Conservation (phyloP, 2,888 invertebrate genomes). For the Hirtodrosophila confusa region DNA sequence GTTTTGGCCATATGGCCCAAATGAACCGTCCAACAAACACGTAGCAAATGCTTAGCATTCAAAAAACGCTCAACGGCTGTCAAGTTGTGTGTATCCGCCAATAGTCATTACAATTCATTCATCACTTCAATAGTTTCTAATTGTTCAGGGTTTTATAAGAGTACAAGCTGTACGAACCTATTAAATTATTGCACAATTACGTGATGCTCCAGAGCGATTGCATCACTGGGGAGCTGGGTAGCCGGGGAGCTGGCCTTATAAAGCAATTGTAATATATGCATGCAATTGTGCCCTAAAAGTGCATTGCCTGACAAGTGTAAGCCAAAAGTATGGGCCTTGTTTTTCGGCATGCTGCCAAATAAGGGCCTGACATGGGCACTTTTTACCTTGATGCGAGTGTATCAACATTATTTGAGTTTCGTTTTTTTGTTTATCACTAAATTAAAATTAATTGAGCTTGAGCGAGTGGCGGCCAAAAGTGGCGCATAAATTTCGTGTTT, state of each 20-base stretch:
- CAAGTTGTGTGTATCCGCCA: conserved; percentile 22
- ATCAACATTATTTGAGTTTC: conserved; percentile 6
- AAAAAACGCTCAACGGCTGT: conserved; percentile 12
- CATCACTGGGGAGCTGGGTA: conserved; percentile 20
- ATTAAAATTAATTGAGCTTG: conserved; percentile 74
- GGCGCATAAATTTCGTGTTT: conserved; percentile 65
- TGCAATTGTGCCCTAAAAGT: conserved; percentile 62
- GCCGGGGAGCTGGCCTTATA: conserved; percentile 11
- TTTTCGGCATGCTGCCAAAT: conserved; percentile 44
- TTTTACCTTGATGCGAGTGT: conserved; percentile 55
- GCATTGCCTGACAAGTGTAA: conserved; percentile 55
- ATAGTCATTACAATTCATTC: conserved; percentile 47
- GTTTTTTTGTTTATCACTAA: conserved; percentile 47
- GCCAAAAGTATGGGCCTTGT: conserved; percentile 13
- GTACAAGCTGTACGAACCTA: conserved; percentile 13
- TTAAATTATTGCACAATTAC: conserved; percentile 32
- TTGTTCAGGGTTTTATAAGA: conserved; percentile 22
- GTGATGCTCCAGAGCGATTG: conserved; percentile 15
- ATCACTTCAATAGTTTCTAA: conserved; percentile 37
- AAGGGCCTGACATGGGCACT: conserved; percentile 61
- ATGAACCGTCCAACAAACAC: conserved; percentile 32
- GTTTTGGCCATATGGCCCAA: conserved; percentile 49
- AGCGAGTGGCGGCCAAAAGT: conserved; percentile 32
- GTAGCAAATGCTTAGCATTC: conserved; percentile 56
- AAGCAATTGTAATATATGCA: conserved; percentile 33